phyloP scores from a whole-genome alignment of 2,797 vertebrate genomes.

The Tadarida brasiliensis region DNA sequence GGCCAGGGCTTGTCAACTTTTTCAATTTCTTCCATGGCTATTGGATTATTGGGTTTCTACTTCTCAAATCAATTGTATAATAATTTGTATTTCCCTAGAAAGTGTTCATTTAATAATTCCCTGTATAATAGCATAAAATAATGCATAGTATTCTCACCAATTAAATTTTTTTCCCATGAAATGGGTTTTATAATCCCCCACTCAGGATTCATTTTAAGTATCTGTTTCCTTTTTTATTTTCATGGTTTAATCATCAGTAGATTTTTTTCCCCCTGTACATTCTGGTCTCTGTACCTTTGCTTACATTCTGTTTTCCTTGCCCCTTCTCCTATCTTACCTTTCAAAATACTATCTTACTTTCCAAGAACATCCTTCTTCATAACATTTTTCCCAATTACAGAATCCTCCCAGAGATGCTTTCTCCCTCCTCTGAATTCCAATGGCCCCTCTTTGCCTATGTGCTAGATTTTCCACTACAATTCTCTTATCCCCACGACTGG shows the following conservation, averaged over 20 bases:
- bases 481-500: neutral
- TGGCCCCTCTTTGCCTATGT: neutral
- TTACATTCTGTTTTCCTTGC: neutral
- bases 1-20: neutral
- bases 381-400: neutral
- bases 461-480: neutral
- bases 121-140: neutral
- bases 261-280: neutral
- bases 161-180: neutral
- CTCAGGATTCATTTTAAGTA: neutral
- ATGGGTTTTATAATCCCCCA: neutral
- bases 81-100: neutral
- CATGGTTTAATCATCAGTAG: neutral
- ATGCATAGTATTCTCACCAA: neutral
- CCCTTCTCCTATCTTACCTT: neutral
- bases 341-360: neutral
- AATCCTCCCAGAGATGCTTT: neutral
- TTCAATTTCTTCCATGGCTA: neutral
- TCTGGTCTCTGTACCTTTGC: neutral
- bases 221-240: neutral
- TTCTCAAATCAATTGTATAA: neutral
- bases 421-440: neutral
- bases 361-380: neutral
- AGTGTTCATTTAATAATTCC: conserved; percentile 9
- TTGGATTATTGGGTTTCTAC: neutral